These are phyloP conservation scores for Eulemur mongoz DNA, from an alignment of 2,797 vertebrate species.

Conservation along the genomic window DNA sequence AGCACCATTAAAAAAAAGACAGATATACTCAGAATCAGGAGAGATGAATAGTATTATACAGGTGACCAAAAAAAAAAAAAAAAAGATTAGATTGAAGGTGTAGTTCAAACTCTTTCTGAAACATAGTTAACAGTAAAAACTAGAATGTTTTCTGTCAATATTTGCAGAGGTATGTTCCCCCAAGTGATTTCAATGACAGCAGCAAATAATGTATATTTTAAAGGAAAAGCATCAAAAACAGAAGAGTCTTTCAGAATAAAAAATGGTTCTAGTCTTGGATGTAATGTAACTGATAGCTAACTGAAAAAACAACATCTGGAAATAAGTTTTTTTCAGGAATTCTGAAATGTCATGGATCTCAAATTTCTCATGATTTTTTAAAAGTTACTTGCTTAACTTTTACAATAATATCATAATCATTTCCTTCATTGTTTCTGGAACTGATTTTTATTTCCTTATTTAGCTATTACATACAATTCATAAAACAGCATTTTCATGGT, in stretches of 20 bases:
- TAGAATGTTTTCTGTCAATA: neutral
- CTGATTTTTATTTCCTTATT: constrained; percentile 36
- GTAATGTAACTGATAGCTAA: constrained; percentile 36
- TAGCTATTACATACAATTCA: neutral
- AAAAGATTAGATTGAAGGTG: too few species aligned
- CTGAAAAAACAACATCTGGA: neutral
- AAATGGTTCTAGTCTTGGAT: neutral
- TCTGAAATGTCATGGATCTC: constrained; percentile 15
- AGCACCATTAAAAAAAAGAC: neutral
- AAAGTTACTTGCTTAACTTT: neutral
- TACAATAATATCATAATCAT: neutral
- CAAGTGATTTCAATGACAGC: neutral
- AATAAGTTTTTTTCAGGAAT: neutral
- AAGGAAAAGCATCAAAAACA: constrained; percentile 8
- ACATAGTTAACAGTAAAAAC: constrained; percentile 20
- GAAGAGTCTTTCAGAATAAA: neutral
- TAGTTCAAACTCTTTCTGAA: constrained; percentile 8
- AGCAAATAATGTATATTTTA: constrained; percentile 30
- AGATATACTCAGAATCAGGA: neutral
- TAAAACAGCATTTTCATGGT: neutral
- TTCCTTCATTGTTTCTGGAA: neutral
- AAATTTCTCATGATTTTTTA: neutral
- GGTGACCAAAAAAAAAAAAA: neutral
- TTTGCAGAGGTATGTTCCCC: neutral
- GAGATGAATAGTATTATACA: neutral